phyloP scores from a whole-genome alignment of 2,113 vertebrate species.

The Bubo bubo region DNA sequence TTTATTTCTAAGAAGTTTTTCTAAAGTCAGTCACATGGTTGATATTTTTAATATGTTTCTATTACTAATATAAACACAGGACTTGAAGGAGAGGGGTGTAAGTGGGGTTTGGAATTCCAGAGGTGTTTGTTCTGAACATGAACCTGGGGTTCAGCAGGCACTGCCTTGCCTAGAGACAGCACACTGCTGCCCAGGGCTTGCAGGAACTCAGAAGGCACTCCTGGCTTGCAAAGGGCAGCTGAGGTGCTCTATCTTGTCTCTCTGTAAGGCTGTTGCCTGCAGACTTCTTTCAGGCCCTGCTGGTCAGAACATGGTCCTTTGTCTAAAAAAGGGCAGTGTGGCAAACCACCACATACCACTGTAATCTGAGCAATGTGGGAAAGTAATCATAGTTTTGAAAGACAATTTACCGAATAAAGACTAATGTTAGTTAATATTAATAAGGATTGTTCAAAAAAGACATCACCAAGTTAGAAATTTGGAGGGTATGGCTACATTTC shows the following conservation, averaged over 20 bases:
- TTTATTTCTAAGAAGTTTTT: not conserved
- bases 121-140: not conserved
- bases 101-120: not conserved
- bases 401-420: not conserved
- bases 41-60: not conserved
- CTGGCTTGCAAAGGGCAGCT: fast-evolving
- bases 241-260: not conserved
- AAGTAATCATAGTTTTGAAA: not conserved
- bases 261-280: not conserved
- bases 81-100: not conserved
- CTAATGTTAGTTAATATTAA: not conserved
- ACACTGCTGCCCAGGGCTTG: not conserved
- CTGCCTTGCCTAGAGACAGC: not conserved
- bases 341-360: not conserved
- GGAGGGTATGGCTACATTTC: not conserved
- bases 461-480: not conserved
- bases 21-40: not conserved
- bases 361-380: not conserved
- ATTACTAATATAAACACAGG: not conserved
- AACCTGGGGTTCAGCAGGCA: not conserved
- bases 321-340: not conserved
- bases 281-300: not conserved
- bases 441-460: not conserved
- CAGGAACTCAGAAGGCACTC: not conserved
- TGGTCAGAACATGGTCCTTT: not conserved